Base-by-base conservation (phyloP, 2,113 vertebrate genomes). In the Bufo gargarizans region DNA sequence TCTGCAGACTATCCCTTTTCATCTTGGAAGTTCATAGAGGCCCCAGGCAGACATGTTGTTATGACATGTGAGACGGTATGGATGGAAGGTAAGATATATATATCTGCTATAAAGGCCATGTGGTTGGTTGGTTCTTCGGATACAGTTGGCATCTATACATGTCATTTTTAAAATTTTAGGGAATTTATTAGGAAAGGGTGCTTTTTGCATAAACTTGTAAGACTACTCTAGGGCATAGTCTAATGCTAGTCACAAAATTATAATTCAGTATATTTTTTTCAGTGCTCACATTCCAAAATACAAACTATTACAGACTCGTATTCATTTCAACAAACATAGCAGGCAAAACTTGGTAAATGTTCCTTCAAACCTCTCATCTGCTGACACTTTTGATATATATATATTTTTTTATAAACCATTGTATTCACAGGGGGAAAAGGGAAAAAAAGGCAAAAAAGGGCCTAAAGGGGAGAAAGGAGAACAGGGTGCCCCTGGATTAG, bases 391-490 rank as follows among this genome's bases (percentile, higher is more conserved):
- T 82, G 58, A 81, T 91, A 91, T 87, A 82, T 92, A 89, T 96
- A 96, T 94, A 98, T 94, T 95, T 96, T 93, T 97, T 94, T 98
- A 93, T 95, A 94, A 97, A 96, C 94, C 93, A 47, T 99, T 99
- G 96, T 98, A 96, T 99, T 92, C 97, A 94, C 98, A 99, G 98
- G 98, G 98, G 97, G 98, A 99, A 97, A 99, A 99, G 97, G 98
- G 98, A 97, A 99, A 99, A 97, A 99, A 99, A 96, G 98, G 98
- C 96, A 99, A 98, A 99, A 99, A 99, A 94, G 98, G 98, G 96
- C 98, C 98, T 95, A 99, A 99, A 97, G 98, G 98, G 96, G 98
- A 99, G 96, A 99, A 99, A 99, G 98, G 98, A 97, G 98, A 99
- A 97, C 98, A 99, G 97, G 98, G 98, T 96, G 98, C 98, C 92